These are phyloP conservation scores for Pholis gunnellus DNA, from an alignment of 2,113 vertebrate genomes.

Conservation along the genomic window DNA sequence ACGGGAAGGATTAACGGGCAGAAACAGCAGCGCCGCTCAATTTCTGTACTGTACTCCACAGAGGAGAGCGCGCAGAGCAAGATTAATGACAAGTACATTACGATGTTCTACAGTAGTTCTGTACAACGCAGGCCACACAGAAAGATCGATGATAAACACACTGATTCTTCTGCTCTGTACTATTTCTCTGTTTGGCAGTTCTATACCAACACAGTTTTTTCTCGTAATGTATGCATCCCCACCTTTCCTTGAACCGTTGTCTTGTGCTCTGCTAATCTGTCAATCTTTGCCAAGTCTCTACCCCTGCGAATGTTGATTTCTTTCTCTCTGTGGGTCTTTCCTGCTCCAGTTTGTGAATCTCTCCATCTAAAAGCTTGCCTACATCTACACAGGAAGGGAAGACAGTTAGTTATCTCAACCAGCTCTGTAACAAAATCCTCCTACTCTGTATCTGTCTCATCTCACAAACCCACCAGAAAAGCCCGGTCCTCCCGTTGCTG, in stretches of 20 bases:
- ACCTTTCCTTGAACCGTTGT: slow-evolving; percentile 48
- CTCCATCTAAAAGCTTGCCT: slow-evolving; percentile 7
- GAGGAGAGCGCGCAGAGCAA: slow-evolving; percentile 30
- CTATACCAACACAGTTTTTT: slow-evolving; percentile 36
- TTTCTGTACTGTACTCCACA: slow-evolving; percentile 45
- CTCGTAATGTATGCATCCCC: slow-evolving; percentile 26
- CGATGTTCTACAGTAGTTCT: slow-evolving; percentile 46
- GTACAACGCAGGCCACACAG: slow-evolving; percentile 44
- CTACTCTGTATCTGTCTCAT: background rate
- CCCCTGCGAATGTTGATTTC: slow-evolving; percentile 36
- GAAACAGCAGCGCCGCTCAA: slow-evolving; percentile 14
- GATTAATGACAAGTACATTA: slow-evolving; percentile 70
- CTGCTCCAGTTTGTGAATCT: slow-evolving; percentile 36
- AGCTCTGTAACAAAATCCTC: slow-evolving; percentile 2
- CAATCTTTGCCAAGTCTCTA: slow-evolving; percentile 58
- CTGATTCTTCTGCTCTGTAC: slow-evolving; percentile 41
- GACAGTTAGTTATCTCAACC: slow-evolving; percentile 23
- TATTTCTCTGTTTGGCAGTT: slow-evolving; percentile 48
- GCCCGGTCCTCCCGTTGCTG: slow-evolving; percentile 84
- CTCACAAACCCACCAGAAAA: slow-evolving; percentile 81
- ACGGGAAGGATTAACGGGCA: slow-evolving; percentile 47
- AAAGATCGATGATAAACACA: slow-evolving; percentile 63
- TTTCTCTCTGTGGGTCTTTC: slow-evolving; percentile 36
- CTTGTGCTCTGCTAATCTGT: slow-evolving; percentile 60
- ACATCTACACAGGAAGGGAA: slow-evolving; percentile 21